A percentile compares a stretch with the other conserved stretches of the same genome.
Evolutionary conservation across 2,113 vertebrate genomes (phyloP).

Genomic region (Stigmatopora argus): DNA sequence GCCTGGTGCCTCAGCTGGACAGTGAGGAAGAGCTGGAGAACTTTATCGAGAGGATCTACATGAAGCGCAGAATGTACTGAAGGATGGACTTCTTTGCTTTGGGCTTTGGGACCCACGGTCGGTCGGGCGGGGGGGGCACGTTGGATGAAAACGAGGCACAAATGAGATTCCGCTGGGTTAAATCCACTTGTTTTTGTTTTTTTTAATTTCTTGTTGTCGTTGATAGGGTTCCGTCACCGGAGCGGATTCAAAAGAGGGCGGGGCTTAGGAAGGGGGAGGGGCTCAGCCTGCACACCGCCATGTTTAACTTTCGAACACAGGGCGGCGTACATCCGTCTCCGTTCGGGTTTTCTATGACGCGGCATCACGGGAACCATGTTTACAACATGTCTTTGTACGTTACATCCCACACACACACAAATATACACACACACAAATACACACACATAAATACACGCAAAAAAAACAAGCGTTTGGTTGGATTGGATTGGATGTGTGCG

Average conservation of each 20-base stretch:
- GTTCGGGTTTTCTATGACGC: slow-evolving; percentile 70
- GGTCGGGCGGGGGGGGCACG: not conserved
- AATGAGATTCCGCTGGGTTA: slow-evolving; percentile 63
- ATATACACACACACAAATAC: slow-evolving; percentile 10
- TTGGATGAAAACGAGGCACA: slow-evolving; percentile 37
- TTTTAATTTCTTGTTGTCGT: slow-evolving; percentile 49
- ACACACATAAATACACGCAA: slow-evolving; percentile 19
- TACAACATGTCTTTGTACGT: slow-evolving; percentile 58
- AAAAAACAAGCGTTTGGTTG: slow-evolving; percentile 41
- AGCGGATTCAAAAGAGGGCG: not conserved
- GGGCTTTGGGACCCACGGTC: not conserved
- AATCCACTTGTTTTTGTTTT: slow-evolving; percentile 64
- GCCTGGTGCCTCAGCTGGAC: slow-evolving; percentile 69
- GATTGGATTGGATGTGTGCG: slow-evolving; percentile 43
- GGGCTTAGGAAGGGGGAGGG: slow-evolving; percentile 28
- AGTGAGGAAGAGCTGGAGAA: slow-evolving; percentile 85
- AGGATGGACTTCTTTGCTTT: slow-evolving; percentile 38
- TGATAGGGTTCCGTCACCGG: slow-evolving; percentile 1
- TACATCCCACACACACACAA: slow-evolving; percentile 39
- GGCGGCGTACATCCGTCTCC: slow-evolving; percentile 67
- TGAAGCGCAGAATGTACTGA: slow-evolving; percentile 79
- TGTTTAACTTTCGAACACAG: slow-evolving; percentile 74
- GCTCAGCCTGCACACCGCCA: slow-evolving; percentile 65
- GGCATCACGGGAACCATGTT: slow-evolving; percentile 57
- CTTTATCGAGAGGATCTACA: slow-evolving; percentile 86